Conservation (phyloP, 2,888 invertebrate species). For the Orgyia antiqua region DNA sequence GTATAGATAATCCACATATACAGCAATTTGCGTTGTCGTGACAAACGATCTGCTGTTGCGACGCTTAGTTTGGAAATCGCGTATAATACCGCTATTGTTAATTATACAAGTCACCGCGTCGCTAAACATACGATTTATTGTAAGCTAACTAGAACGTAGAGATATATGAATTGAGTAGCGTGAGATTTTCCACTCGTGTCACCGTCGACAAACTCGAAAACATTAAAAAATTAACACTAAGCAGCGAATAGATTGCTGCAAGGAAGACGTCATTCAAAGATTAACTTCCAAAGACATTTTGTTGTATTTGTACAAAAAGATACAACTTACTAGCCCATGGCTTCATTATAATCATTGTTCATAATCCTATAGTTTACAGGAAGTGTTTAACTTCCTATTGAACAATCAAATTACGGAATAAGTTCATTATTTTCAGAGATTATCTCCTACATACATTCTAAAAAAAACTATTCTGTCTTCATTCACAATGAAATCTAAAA, state of each 20-base stretch:
- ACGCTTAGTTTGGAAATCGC: constrained; percentile 72
- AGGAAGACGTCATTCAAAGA: constrained; percentile 33
- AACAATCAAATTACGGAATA: too few species aligned
- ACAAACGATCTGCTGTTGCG: constrained; percentile 62
- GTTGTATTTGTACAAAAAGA: too few species aligned
- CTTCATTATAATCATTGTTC: too few species aligned
- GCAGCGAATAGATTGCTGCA: constrained; percentile 33
- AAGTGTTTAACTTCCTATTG: too few species aligned
- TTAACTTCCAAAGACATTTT: constrained; percentile 45
- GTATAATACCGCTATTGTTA: constrained; percentile 72
- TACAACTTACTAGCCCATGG: too few species aligned
- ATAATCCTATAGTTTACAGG: too few species aligned
- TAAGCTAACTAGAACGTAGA: constrained; percentile 63
- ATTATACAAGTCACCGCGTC: constrained; percentile 72
- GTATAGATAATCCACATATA: constrained; percentile 69
- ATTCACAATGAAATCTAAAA: too few species aligned
- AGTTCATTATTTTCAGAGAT: too few species aligned
- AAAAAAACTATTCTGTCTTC: too few species aligned
- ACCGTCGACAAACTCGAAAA: constrained; percentile 44
- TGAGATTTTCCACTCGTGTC: constrained; percentile 48
- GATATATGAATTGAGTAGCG: constrained; percentile 41
- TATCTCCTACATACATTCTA: too few species aligned
- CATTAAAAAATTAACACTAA: constrained; percentile 56
- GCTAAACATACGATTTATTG: constrained; percentile 75
- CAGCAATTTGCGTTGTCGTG: constrained; percentile 71